phyloP scores from a whole-genome alignment of 2,797 vertebrate genomes.

The Poeciliopsis presidionis region DNA sequence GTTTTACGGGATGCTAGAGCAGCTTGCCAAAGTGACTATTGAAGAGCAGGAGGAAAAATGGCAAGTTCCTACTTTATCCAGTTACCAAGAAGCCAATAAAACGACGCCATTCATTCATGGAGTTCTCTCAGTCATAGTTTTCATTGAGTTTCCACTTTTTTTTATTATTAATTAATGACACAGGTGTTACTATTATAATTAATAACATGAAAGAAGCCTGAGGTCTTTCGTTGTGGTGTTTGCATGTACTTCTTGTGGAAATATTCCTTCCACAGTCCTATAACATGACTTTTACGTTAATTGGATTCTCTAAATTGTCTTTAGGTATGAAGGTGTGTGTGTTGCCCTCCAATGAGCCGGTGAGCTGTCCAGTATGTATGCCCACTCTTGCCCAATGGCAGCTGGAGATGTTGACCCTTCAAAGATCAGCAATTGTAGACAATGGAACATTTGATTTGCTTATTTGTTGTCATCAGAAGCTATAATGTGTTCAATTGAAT shows the following conservation, averaged over 20 bases:
- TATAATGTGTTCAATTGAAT: not conserved
- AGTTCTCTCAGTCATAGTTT: constrained; percentile 4
- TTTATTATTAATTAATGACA: not conserved
- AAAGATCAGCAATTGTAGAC: not conserved
- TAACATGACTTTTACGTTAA: not conserved
- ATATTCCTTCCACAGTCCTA: not conserved
- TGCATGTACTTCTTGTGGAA: not conserved
- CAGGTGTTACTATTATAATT: no score
- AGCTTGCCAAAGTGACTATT: constrained; percentile 39
- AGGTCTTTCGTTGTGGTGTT: not conserved
- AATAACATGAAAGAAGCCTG: no score
- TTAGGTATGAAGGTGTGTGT: not conserved
- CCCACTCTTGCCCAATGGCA: not conserved
- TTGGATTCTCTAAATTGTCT: not conserved
- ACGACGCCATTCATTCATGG: not conserved
- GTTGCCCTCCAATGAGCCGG: not conserved
- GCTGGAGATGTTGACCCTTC: not conserved
- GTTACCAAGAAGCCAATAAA: not conserved
- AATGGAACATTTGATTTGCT: not conserved
- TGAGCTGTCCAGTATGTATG: not conserved
- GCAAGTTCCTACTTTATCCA: constrained; percentile 9
- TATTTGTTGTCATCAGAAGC: not conserved
- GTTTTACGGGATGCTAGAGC: constrained; percentile 83
- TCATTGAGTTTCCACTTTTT: not conserved
- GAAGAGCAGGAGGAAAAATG: constrained; percentile 23